phyloP scores from a whole-genome alignment of 2,113 vertebrate species.

The Syngnathus scovelli region DNA sequence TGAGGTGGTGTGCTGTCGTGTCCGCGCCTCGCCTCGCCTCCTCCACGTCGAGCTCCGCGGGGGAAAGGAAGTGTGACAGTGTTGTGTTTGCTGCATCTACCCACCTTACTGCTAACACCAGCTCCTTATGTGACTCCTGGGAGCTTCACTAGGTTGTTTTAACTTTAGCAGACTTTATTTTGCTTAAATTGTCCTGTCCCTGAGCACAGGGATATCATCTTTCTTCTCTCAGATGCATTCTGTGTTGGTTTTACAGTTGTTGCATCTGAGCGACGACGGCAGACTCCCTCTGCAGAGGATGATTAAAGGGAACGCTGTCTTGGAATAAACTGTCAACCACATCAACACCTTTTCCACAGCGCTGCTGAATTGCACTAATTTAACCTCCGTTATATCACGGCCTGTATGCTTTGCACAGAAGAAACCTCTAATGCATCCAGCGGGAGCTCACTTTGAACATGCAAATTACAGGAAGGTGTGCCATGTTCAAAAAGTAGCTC shows the following conservation, averaged over 20 bases:
- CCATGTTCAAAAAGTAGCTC: not conserved
- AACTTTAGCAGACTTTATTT: slow-evolving; percentile 63
- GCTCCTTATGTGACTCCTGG: slow-evolving; percentile 52
- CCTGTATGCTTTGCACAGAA: not conserved
- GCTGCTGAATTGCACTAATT: slow-evolving; percentile 18
- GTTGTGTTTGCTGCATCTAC: slow-evolving; percentile 56
- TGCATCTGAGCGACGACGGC: slow-evolving; percentile 22
- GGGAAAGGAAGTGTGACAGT: slow-evolving; percentile 58
- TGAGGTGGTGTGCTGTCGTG: slow-evolving; percentile 50
- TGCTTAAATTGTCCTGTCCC: slow-evolving; percentile 66
- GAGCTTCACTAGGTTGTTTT: slow-evolving; percentile 50
- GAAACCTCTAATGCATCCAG: slow-evolving; percentile 10
- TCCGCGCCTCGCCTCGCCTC: slow-evolving; percentile 29
- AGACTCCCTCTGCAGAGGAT: slow-evolving; percentile 28
- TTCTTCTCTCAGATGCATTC: slow-evolving; percentile 42
- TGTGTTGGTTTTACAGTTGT: slow-evolving; percentile 50
- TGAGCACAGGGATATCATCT: slow-evolving; percentile 38
- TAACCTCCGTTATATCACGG: slow-evolving; percentile 8
- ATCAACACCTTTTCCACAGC: slow-evolving; percentile 18
- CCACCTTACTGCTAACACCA: slow-evolving; percentile 52
- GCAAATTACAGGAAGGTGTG: slow-evolving; percentile 9
- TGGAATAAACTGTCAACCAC: slow-evolving; percentile 24
- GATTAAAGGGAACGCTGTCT: slow-evolving; percentile 41
- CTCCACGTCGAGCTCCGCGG: slow-evolving; percentile 48
- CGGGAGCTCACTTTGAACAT: slow-evolving; percentile 16